Percentiles rank a stretch among this genome's conserved stretches.
Conservation (phyloP, 1,140 invertebrate genomes). For the Brachionus koreanus region DNA sequence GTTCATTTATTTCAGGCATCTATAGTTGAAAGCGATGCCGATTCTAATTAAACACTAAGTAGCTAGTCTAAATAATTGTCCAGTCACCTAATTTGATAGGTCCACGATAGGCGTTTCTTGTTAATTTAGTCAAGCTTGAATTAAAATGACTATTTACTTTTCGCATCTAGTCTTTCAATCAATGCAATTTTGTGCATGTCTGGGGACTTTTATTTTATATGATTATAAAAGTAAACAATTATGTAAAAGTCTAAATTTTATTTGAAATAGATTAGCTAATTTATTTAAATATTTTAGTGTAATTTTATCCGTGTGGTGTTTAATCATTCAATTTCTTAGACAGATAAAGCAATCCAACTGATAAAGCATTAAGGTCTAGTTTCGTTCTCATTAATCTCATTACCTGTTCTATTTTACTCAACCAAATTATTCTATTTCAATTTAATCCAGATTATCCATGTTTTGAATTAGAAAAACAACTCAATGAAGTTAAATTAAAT, state of each 20-base stretch:
- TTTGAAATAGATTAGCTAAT: conserved; percentile 27
- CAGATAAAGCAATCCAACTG: conserved; percentile 23
- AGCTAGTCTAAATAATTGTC: conserved; percentile 35
- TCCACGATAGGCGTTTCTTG: neutral
- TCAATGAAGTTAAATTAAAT: conserved; percentile 7
- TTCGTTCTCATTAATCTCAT: conserved; percentile 35
- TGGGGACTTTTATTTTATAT: neutral
- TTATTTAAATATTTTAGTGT: conserved; percentile 36
- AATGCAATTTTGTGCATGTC: neutral
- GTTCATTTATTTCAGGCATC: neutral
- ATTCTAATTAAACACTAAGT: neutral
- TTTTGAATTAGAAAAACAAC: conserved; percentile 23
- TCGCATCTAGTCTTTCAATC: conserved; percentile 4
- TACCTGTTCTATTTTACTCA: neutral
- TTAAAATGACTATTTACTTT: conserved; percentile 5
- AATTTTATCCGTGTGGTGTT: neutral
- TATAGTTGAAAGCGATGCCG: neutral
- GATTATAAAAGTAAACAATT: conserved; percentile 4
- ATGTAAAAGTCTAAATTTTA: neutral
- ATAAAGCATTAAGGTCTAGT: neutral
- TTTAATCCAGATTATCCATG: conserved; percentile 38
- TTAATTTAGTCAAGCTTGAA: conserved; percentile 8
- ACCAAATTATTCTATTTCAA: neutral
- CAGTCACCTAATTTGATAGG: conserved; percentile 30
- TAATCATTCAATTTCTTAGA: conserved; percentile 13